Evolutionary conservation across 2,797 vertebrate species (phyloP).

Genomic region (Takifugu ocellatus): DNA sequence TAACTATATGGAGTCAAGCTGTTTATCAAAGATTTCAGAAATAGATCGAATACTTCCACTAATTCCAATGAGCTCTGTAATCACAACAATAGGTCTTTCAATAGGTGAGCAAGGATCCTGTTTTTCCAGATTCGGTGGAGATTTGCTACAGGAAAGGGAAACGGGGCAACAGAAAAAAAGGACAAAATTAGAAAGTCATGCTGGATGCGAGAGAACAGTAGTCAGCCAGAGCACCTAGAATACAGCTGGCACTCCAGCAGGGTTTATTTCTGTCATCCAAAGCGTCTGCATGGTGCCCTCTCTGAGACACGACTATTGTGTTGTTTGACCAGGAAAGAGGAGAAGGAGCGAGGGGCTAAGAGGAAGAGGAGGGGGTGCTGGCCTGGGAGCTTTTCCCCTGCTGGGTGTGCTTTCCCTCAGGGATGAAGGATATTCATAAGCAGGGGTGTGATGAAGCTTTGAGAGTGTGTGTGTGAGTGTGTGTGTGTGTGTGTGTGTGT

Average conservation of each 20-base stretch:
- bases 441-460: slow-evolving; percentile 57
- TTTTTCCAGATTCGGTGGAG: slow-evolving; percentile 68
- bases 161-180: slow-evolving; percentile 58
- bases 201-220: slow-evolving; percentile 41
- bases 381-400: slow-evolving; percentile 54
- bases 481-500: slow-evolving; percentile 14
- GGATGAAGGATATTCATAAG: slow-evolving; percentile 66
- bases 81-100: slow-evolving; percentile 30
- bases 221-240: slow-evolving; percentile 54
- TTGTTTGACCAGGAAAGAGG: slow-evolving; percentile 67
- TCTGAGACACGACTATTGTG: slow-evolving; percentile 60
- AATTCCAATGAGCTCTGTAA: slow-evolving; percentile 8
- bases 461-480: slow-evolving; percentile 28
- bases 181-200: slow-evolving; percentile 28
- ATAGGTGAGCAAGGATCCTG: slow-evolving; percentile 48
- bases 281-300: slow-evolving; percentile 55
- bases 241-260: slow-evolving; percentile 29
- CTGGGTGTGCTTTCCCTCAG: slow-evolving; percentile 57
- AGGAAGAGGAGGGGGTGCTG: slow-evolving; percentile 18
- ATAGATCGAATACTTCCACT: not conserved
- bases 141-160: slow-evolving; percentile 74
- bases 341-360: slow-evolving; percentile 40
- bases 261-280: slow-evolving; percentile 49
- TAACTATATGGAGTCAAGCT: too few species aligned
- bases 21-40: too few species aligned